Evolutionary conservation across 2,113 vertebrate species (phyloP).

Genomic region (Hypanus sabinus): DNA sequence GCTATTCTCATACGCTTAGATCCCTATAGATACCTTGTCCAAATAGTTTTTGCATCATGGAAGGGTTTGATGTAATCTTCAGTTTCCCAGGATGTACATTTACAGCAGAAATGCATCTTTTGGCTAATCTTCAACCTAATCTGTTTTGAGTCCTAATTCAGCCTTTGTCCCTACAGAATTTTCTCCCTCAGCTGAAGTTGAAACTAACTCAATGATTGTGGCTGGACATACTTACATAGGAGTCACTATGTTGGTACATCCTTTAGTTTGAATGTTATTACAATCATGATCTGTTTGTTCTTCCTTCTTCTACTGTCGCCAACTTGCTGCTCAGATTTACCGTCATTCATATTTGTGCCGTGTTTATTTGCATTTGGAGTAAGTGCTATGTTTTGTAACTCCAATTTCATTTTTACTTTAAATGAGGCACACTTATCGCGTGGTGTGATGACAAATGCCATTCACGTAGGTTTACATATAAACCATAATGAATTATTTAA

Average conservation of each 20-base stretch:
- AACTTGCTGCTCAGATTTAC: background rate
- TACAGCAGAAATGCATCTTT: background rate
- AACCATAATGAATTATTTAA: no score
- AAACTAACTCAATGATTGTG: background rate
- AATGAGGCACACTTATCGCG: no score
- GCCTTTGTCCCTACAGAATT: background rate
- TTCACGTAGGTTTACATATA: no score
- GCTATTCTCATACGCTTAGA: background rate
- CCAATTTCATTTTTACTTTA: no score
- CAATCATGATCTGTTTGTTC: background rate
- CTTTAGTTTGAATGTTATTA: background rate
- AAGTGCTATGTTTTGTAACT: no score
- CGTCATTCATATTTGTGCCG: background rate
- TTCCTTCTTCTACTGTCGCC: background rate
- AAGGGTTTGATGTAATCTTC: background rate
- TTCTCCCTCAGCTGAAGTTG: background rate
- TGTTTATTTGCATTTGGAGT: background rate
- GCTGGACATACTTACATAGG: background rate
- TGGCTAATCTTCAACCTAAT: background rate
- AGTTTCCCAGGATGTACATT: background rate
- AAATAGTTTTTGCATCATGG: background rate
- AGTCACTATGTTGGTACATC: background rate
- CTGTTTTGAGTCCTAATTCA: background rate
- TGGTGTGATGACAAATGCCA: no score
- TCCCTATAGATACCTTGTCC: background rate